Percentiles rank a stretch among this genome's conserved stretches.
Conservation (phyloP, 2,113 vertebrate genomes). For the Gadus chalcogrammus region DNA sequence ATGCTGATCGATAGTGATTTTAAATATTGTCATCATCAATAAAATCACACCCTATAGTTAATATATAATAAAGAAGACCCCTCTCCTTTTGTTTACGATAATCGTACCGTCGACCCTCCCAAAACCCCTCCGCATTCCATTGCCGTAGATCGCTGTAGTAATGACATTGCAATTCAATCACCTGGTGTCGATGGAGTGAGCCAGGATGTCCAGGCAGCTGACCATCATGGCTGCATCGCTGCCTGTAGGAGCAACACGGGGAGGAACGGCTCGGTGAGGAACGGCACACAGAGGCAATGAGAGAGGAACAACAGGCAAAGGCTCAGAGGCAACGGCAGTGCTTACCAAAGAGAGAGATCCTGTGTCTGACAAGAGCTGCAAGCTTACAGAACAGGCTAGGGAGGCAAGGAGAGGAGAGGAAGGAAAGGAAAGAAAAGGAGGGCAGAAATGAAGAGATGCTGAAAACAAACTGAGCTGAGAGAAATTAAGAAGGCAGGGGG, state of each 20-base stretch:
- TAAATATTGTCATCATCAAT: no score
- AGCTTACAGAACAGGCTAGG: conserved; percentile 96
- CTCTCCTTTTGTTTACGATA: no score
- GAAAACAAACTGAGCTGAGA: no score
- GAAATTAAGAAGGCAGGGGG: no score
- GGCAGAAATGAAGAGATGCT: background rate
- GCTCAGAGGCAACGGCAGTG: conserved; percentile 10
- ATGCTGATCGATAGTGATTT: no score
- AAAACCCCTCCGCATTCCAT: no score
- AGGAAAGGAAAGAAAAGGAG: conserved; percentile 32
- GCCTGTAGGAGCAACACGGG: conserved; percentile 70
- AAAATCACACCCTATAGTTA: no score
- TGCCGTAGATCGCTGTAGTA: no score
- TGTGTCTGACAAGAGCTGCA: conserved; percentile 97
- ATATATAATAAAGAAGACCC: no score
- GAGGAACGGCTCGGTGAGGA: background rate
- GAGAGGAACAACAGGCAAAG: conserved; percentile 14
- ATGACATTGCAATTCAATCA: conserved; percentile 24
- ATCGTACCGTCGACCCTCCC: no score
- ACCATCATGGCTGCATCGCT: conserved; percentile 93
- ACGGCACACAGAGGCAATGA: conserved; percentile 1
- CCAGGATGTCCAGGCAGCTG: conserved; percentile 93
- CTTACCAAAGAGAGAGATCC: conserved; percentile 99
- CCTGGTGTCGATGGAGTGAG: conserved; percentile 91
- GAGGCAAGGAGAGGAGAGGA: conserved; percentile 42